Evolutionary conservation across 2,888 invertebrate species (phyloP).

Genomic region (Yponomeuta evonymella): DNA sequence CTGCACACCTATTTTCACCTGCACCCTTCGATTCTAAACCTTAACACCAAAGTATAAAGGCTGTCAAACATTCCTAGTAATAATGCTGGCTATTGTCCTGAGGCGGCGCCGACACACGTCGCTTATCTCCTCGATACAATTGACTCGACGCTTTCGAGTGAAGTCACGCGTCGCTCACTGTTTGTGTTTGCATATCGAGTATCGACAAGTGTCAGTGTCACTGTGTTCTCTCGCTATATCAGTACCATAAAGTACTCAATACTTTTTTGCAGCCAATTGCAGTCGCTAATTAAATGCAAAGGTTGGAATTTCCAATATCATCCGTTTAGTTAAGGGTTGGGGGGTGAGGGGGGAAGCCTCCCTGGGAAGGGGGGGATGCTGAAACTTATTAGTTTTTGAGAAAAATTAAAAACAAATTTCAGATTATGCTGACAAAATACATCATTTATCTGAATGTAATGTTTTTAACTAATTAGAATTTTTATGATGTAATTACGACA

Average conservation of each 20-base stretch:
- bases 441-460: too few species aligned
- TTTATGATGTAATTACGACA: too few species aligned
- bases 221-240: slow-evolving; percentile 25
- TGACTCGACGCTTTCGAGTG: slow-evolving; percentile 46
- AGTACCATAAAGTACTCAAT: slow-evolving; percentile 3
- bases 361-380: too few species aligned
- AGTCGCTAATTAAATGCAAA: too few species aligned
- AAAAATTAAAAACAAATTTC: too few species aligned
- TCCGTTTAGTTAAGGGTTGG: too few species aligned
- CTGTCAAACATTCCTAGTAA: neutral
- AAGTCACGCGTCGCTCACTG: slow-evolving; percentile 61
- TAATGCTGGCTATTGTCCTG: slow-evolving; percentile 28
- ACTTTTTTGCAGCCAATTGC: too few species aligned
- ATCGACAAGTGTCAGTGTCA: slow-evolving; percentile 59
- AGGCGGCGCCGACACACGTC: slow-evolving; percentile 55
- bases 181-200: slow-evolving; percentile 55
- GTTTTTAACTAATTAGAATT: too few species aligned
- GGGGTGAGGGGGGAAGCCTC: too few species aligned
- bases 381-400: too few species aligned
- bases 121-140: slow-evolving; percentile 51
- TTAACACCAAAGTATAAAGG: slow-evolving; percentile 26
- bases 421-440: too few species aligned
- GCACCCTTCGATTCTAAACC: slow-evolving; percentile 50
- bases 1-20: slow-evolving; percentile 3
- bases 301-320: too few species aligned